Conservation (phyloP, 2,888 invertebrate genomes). For the Pterostichus madidus region DNA sequence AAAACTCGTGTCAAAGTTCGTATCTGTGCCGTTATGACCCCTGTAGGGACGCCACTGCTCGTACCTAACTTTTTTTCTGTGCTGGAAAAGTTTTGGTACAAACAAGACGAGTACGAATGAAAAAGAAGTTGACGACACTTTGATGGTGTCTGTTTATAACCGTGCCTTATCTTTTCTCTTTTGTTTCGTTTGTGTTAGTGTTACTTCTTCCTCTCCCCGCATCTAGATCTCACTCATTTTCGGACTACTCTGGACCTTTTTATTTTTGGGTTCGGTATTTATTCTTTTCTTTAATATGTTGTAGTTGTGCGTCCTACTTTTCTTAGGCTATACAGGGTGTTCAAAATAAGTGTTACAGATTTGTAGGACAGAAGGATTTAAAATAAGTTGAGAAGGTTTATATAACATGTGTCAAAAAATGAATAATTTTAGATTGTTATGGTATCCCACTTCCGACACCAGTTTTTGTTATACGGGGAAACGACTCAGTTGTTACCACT, state of each 20-base stretch:
- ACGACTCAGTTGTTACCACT: too few species aligned
- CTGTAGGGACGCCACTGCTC: conserved; percentile 61
- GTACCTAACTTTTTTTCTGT: conserved; percentile 29
- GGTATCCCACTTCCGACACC: too few species aligned
- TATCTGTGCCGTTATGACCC: conserved; percentile 61
- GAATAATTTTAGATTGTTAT: too few species aligned
- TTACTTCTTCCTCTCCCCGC: neutral
- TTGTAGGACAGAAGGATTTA: too few species aligned
- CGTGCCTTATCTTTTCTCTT: conserved; percentile 65
- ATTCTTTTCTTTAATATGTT: conserved; percentile 52
- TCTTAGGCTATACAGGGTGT: too few species aligned
- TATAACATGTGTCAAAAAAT: too few species aligned
- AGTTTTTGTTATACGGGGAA: too few species aligned
- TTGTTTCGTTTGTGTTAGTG: conserved; percentile 62
- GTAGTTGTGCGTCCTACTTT: neutral
- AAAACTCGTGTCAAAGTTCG: conserved; percentile 63
- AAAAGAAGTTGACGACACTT: conserved; percentile 67
- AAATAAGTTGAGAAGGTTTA: too few species aligned
- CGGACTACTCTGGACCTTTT: conserved; percentile 36
- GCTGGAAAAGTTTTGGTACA: conserved; percentile 53
- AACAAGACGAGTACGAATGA: conserved; percentile 62
- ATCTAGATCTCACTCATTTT: conserved; percentile 22
- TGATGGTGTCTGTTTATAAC: conserved; percentile 67
- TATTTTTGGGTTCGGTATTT: conserved; percentile 21
- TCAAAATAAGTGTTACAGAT: too few species aligned